Evolutionary conservation across 2,797 vertebrate species (phyloP).

Genomic region (Fistularia commersonii): DNA sequence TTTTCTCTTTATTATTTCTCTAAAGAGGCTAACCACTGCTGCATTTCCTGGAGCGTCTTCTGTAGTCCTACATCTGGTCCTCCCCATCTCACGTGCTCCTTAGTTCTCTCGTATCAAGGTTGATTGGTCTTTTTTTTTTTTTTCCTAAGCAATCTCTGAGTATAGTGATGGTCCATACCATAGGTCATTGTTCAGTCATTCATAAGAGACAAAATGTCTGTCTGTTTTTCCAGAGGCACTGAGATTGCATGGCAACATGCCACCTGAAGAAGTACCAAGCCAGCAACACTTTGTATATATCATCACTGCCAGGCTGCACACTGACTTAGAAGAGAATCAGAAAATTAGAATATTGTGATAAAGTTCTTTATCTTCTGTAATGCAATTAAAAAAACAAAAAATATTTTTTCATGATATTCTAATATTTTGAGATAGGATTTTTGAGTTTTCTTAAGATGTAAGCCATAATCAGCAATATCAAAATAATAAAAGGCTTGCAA

Average conservation of each 20-base stretch:
- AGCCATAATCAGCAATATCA: no score
- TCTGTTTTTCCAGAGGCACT: slow-evolving; percentile 16
- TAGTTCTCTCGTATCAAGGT: background rate
- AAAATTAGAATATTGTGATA: no score
- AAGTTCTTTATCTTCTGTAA: no score
- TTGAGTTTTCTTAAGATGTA: no score
- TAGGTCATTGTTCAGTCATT: slow-evolving; percentile 11
- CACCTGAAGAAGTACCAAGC: slow-evolving; percentile 29
- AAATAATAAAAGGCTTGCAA: no score
- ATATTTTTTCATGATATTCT: no score
- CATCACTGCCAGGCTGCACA: no score
- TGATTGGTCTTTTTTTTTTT: background rate
- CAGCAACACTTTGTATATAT: slow-evolving; percentile 37
- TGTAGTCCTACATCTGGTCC: no score
- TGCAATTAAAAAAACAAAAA: no score
- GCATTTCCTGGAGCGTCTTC: background rate
- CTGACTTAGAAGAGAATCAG: no score
- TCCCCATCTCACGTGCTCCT: background rate
- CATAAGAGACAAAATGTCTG: slow-evolving; percentile 21
- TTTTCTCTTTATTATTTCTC: slow-evolving; percentile 10
- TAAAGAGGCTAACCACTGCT: slow-evolving; percentile 3
- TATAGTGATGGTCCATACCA: background rate
- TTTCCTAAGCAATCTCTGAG: background rate
- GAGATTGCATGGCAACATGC: slow-evolving; percentile 41
- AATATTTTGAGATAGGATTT: no score